phyloP scores from a whole-genome alignment of 2,797 vertebrate genomes.

The Hypotaenidia philippensis region DNA sequence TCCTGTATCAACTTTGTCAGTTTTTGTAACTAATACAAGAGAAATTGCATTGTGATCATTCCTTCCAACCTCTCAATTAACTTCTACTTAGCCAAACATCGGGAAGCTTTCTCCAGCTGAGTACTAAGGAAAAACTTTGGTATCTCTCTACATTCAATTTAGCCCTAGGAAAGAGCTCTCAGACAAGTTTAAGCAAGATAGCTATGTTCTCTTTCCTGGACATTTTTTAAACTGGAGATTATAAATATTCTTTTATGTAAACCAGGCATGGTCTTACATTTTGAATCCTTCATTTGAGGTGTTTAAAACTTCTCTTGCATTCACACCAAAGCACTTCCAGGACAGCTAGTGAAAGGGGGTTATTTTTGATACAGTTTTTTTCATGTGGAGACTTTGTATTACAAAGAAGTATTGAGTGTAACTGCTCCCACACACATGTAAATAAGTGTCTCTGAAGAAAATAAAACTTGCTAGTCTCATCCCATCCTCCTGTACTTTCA shows the following conservation, averaged over 20 bases:
- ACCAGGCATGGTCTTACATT: neutral
- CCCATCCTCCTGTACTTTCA: neutral
- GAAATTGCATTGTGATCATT: neutral
- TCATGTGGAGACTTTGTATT: neutral
- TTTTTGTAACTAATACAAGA: neutral
- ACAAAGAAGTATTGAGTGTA: neutral
- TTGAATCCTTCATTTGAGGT: neutral
- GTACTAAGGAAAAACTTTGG: neutral
- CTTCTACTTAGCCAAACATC: neutral
- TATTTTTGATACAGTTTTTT: neutral
- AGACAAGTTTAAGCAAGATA: constrained; percentile 23
- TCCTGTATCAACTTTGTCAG: neutral
- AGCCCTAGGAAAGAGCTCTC: constrained; percentile 15
- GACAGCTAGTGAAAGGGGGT: neutral
- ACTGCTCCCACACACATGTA: neutral
- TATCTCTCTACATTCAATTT: neutral
- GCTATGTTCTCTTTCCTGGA: constrained; percentile 9
- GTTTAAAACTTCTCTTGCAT: neutral
- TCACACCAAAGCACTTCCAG: neutral
- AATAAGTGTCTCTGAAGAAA: neutral
- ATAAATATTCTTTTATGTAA: neutral
- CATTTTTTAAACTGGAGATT: neutral
- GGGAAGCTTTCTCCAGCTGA: neutral
- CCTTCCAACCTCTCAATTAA: constrained; percentile 13
- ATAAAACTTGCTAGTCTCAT: neutral